Conservation (phyloP, 2,888 invertebrate species). For the Rhagonycha fulva region DNA sequence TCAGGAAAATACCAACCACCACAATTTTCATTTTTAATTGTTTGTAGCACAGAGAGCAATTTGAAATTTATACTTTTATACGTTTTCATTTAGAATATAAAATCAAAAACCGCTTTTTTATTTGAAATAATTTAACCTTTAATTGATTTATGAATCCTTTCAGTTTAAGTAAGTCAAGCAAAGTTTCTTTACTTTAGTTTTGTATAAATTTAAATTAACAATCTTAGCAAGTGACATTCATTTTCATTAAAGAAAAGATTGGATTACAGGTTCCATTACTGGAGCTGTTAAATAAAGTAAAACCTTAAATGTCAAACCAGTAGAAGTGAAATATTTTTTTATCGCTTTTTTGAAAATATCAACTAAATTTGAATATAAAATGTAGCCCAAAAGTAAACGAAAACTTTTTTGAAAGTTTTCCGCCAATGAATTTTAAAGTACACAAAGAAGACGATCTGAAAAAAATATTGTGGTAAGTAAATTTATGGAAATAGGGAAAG, state of each 20-base stretch:
- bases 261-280: not conserved
- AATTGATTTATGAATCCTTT: not conserved
- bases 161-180: not conserved
- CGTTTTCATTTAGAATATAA: not conserved
- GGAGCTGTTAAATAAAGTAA: not conserved
- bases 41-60: too few species aligned
- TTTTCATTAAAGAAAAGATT: not conserved
- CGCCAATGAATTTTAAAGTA: too few species aligned
- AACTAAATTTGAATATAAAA: not conserved
- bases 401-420: not conserved
- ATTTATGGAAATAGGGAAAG: not conserved
- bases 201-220: not conserved
- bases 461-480: not conserved
- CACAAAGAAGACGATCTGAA: not conserved
- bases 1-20: too few species aligned
- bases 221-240: not conserved
- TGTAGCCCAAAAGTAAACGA: not conserved
- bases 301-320: not conserved
- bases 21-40: too few species aligned
- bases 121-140: not conserved
- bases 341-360: too few species aligned
- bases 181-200: not conserved
- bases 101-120: not conserved
- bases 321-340: not conserved
- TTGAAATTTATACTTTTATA: not conserved